Evolutionary conservation across 2,888 invertebrate species (phyloP).

Genomic region (Suillia variegata): DNA sequence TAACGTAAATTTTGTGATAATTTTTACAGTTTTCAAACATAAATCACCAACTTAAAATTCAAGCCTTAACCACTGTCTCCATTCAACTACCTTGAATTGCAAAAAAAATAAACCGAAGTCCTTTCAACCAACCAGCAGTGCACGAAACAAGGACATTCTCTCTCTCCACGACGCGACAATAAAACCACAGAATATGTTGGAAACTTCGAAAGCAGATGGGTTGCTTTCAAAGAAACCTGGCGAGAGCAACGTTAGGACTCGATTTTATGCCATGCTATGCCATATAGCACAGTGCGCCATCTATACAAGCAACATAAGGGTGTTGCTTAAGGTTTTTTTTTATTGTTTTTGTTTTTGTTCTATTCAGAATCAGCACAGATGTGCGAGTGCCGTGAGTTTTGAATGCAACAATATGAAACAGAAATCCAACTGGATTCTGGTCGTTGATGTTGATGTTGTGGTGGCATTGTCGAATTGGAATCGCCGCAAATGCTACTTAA

Average conservation of each 20-base stretch:
- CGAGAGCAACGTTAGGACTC: conserved; percentile 29
- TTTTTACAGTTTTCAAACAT: no score
- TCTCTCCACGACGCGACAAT: conserved; percentile 43
- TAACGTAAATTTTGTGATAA: no score
- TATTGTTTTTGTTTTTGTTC: neutral
- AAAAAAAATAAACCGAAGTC: no score
- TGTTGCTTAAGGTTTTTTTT: conserved; percentile 23
- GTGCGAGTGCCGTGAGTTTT: conserved; percentile 53
- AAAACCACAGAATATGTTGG: conserved; percentile 61
- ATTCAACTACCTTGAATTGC: neutral
- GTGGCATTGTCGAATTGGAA: no score
- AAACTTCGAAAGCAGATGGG: conserved; percentile 61
- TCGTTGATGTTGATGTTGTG: conserved; percentile 28
- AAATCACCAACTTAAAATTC: no score
- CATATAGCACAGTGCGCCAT: neutral
- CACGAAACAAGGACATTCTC: conserved; percentile 30
- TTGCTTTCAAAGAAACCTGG: conserved; percentile 32
- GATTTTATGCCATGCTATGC: neutral
- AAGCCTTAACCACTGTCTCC: no score
- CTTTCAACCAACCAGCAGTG: conserved; percentile 52
- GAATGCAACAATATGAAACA: conserved; percentile 58
- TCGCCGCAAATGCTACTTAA: conserved; percentile 56
- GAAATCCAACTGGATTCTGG: conserved; percentile 46
- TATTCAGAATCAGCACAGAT: conserved; percentile 55
- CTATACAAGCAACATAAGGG: conserved; percentile 43